Evolutionary conservation across 1,140 invertebrate species (phyloP).

Genomic region (Zaprionus ornatus): DNA sequence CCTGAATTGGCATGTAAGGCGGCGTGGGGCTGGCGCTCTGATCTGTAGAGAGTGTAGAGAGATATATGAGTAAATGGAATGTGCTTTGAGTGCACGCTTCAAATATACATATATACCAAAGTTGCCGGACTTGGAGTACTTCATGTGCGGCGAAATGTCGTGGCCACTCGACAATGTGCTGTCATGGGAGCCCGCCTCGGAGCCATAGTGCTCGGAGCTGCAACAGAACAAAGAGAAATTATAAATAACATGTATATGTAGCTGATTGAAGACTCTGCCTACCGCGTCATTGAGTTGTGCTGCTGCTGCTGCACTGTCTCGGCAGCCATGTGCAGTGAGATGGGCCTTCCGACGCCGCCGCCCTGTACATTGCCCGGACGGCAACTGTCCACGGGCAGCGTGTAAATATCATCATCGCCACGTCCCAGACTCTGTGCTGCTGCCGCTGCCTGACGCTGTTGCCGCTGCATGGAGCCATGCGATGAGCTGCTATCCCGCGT

Average conservation of each 20-base stretch:
- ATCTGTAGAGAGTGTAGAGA: conserved; percentile 49
- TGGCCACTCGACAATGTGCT: conserved; percentile 69
- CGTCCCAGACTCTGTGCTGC: conserved; percentile 39
- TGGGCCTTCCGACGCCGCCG: conserved; percentile 41
- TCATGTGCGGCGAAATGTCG: conserved; percentile 68
- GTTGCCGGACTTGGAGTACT: conserved; percentile 76
- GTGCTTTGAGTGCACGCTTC: neutral
- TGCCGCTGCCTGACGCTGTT: conserved; percentile 48
- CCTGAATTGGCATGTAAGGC: conserved; percentile 92
- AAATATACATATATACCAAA: conserved; percentile 84
- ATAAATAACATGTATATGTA: neutral
- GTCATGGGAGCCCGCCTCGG: conserved; percentile 69
- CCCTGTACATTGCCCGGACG: conserved; percentile 39
- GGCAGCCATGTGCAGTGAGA: conserved; percentile 66
- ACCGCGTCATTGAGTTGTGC: conserved; percentile 80
- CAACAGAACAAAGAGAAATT: neutral
- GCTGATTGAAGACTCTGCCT: neutral
- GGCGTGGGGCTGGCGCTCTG: conserved; percentile 86
- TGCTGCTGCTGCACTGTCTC: conserved; percentile 68
- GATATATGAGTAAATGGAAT: conserved; percentile 25
- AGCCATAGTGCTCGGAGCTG: conserved; percentile 67
- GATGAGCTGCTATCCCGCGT: conserved; percentile 60
- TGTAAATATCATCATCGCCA: conserved; percentile 79
- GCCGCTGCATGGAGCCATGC: conserved; percentile 63
- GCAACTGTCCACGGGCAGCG: conserved; percentile 78